These are phyloP conservation scores for Drosophila littoralis DNA, from an alignment of 1,140 invertebrate genomes.

Conservation along the genomic window DNA sequence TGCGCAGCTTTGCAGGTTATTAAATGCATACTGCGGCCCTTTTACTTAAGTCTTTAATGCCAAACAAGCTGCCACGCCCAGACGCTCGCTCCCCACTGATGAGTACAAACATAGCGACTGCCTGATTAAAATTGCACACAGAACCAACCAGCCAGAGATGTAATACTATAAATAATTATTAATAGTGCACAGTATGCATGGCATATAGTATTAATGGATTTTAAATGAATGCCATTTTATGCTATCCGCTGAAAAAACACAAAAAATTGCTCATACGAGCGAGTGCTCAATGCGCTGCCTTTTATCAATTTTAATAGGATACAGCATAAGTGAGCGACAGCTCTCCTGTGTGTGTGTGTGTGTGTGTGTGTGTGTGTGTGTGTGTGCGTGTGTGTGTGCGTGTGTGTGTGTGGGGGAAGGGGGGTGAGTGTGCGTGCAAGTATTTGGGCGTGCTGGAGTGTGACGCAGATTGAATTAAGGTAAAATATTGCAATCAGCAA, in stretches of 20 bases:
- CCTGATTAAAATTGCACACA: slow-evolving; percentile 34
- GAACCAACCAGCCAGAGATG: not conserved
- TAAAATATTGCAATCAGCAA: slow-evolving; percentile 53
- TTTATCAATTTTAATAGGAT: slow-evolving; percentile 59
- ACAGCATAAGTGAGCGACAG: slow-evolving; percentile 18
- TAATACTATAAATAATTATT: slow-evolving; percentile 45
- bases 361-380: not conserved
- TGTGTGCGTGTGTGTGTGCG: not conserved
- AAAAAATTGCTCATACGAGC: slow-evolving; percentile 38
- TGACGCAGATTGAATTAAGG: slow-evolving; percentile 54
- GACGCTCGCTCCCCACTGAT: not conserved
- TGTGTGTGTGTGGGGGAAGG: not conserved
- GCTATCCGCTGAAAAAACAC: slow-evolving; percentile 21
- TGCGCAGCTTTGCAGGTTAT: slow-evolving; percentile 41
- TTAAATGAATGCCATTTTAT: slow-evolving; percentile 58
- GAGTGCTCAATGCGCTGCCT: slow-evolving; percentile 32
- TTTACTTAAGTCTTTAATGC: slow-evolving; percentile 35
- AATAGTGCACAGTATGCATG: slow-evolving; percentile 39
- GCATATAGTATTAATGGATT: slow-evolving; percentile 5
- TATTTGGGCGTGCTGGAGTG: not conserved
- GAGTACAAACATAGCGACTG: not conserved
- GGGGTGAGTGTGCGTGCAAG: not conserved
- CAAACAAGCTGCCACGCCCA: slow-evolving; percentile 8
- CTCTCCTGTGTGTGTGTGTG: not conserved
- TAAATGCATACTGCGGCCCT: slow-evolving; percentile 35